These are phyloP conservation scores for Hycleus cichorii DNA, from an alignment of 1,140 invertebrate genomes.

Conservation along the genomic window DNA sequence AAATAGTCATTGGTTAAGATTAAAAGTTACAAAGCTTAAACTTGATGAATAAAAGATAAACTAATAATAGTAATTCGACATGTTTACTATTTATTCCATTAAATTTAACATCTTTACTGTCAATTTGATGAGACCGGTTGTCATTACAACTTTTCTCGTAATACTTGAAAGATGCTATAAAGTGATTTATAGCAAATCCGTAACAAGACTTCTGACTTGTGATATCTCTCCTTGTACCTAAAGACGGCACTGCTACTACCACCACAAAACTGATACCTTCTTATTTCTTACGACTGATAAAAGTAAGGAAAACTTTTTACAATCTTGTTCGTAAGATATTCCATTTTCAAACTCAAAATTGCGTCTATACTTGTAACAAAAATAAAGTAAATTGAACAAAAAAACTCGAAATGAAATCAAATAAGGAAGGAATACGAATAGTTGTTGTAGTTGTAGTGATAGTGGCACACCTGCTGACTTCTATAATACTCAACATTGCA, in stretches of 20 bases:
- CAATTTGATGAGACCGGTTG: slow-evolving; percentile 1
- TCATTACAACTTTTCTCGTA: slow-evolving; percentile 1
- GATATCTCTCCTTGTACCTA: not conserved
- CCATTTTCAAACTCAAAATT: too few relatives aligned
- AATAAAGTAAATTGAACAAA: too few relatives aligned
- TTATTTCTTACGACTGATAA: not conserved
- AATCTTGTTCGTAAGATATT: too few relatives aligned
- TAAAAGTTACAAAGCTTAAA: not conserved
- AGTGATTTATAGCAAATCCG: slow-evolving; percentile 1
- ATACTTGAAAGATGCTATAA: not conserved
- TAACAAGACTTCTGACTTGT: not conserved
- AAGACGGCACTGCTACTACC: not conserved
- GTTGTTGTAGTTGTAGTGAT: too few relatives aligned
- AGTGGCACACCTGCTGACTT: too few relatives aligned
- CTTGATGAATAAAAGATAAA: slow-evolving; percentile 11
- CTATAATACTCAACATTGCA: too few relatives aligned
- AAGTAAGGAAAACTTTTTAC: not conserved
- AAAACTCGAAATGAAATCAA: too few relatives aligned
- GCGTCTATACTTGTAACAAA: too few relatives aligned
- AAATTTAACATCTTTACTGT: not conserved
- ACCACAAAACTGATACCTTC: not conserved
- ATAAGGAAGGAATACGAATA: too few relatives aligned
- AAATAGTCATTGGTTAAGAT: too few relatives aligned
- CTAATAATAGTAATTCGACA: slow-evolving; percentile 7
- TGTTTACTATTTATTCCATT: slow-evolving; percentile 3